Evolutionary conservation across 2,113 vertebrate genomes (phyloP).

Genomic region (Ginglymostoma cirratum): DNA sequence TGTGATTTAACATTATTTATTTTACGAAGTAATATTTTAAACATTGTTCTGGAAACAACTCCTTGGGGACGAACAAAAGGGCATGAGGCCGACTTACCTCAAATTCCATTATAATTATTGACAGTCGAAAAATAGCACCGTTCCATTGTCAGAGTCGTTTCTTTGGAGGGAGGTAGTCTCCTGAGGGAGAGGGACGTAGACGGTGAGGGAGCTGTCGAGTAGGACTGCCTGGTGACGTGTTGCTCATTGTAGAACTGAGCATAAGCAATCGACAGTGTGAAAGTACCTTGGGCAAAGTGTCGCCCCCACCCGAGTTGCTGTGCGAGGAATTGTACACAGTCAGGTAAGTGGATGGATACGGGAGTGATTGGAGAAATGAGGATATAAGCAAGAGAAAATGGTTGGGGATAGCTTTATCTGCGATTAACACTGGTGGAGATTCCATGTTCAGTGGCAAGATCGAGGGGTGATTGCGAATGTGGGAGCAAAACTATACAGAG

Average conservation of each 20-base stretch:
- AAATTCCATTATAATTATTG: background rate
- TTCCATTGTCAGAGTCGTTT: too few relatives aligned
- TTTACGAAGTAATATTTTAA: background rate
- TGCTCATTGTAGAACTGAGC: too few relatives aligned
- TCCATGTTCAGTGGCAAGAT: background rate
- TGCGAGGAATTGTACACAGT: background rate
- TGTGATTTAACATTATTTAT: background rate
- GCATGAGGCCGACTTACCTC: background rate
- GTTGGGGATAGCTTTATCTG: background rate
- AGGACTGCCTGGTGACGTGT: too few relatives aligned
- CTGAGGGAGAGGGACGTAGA: too few relatives aligned
- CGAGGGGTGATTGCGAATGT: background rate
- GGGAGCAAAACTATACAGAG: background rate
- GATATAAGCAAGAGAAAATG: too few relatives aligned
- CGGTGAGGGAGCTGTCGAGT: too few relatives aligned
- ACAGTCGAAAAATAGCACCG: too few relatives aligned
- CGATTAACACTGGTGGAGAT: background rate
- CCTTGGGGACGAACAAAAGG: background rate
- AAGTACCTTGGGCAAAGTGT: too few relatives aligned
- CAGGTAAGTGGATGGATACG: background rate
- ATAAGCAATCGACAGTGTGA: too few relatives aligned
- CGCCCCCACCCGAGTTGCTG: too few relatives aligned
- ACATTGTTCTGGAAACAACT: background rate
- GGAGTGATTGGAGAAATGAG: background rate
- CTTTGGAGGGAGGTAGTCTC: too few relatives aligned